Percentiles rank a stretch among this genome's conserved stretches.
Conservation (phyloP, 92 coral and sea anemone species). For the Micromussa lordhowensis region DNA sequence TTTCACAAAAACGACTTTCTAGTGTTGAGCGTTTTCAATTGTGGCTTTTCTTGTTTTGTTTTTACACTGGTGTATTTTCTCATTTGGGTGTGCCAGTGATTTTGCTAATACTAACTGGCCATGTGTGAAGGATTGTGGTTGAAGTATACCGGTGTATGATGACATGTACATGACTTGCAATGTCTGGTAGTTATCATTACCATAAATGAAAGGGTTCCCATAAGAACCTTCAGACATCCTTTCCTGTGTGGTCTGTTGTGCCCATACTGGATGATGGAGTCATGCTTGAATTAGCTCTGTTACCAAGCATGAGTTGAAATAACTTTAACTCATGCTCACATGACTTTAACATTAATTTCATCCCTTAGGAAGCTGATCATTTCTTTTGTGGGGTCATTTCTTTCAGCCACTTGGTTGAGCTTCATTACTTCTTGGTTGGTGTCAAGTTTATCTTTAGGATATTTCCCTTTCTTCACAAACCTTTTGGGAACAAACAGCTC, state of each 20-base stretch:
- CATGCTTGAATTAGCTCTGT: conserved; percentile 12
- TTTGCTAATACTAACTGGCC: conserved; percentile 4
- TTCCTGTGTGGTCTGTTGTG: conserved; percentile 35
- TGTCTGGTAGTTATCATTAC: conserved; percentile 28
- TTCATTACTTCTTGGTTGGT: conserved; percentile 12
- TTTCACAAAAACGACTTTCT: not conserved
- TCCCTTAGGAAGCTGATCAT: conserved; percentile 31
- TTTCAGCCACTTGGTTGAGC: conserved; percentile 4
- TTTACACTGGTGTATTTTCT: conserved; percentile 12
- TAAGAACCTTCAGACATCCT: conserved; percentile 42
- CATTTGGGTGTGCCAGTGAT: conserved; percentile 22
- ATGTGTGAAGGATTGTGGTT: conserved; percentile 12
- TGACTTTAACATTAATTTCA: conserved; percentile 25
- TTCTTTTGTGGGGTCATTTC: conserved; percentile 37
- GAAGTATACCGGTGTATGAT: not conserved
- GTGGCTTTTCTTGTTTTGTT: too few relatives aligned
- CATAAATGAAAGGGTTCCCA: conserved; percentile 31
- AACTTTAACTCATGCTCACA: conserved; percentile 19
- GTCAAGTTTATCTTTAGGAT: conserved; percentile 3
- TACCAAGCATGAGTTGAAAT: conserved; percentile 25
- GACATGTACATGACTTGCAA: conserved; percentile 32
- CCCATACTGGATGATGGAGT: conserved; percentile 33
- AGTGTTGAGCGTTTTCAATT: too few relatives aligned
- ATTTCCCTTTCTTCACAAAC: not conserved
- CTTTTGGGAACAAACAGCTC: conserved; percentile 17